A percentile compares a stretch with the other conserved stretches of the same genome.
phyloP scores from a whole-genome alignment of 2,113 vertebrate genomes.

The Entomyzon cyanotis region DNA sequence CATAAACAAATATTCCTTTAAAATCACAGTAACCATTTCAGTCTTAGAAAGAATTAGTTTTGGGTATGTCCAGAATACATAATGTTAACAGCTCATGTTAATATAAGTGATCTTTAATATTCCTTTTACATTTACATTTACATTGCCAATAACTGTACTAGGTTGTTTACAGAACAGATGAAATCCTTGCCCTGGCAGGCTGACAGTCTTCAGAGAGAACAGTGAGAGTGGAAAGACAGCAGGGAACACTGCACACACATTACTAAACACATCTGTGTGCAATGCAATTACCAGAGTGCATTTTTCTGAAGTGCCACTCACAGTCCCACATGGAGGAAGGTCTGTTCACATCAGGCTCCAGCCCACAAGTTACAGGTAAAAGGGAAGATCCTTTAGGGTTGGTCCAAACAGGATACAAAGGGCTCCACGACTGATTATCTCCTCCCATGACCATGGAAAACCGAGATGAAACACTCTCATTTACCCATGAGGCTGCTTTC shows the following conservation, averaged over 20 bases:
- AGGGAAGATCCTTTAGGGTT: not conserved
- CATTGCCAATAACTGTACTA: not conserved
- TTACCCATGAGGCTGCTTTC: not conserved
- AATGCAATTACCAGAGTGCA: not conserved
- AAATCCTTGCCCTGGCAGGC: not conserved
- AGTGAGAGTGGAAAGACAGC: not conserved
- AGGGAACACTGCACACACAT: not conserved
- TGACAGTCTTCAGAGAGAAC: rapidly evolving
- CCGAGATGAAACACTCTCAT: not conserved
- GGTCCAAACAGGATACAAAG: not conserved
- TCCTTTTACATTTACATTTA: not conserved
- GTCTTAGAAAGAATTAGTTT: not conserved
- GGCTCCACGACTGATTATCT: not conserved
- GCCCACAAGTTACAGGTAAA: not conserved
- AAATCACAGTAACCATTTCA: not conserved
- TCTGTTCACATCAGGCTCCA: not conserved
- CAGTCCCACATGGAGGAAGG: not conserved
- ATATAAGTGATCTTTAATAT: not conserved
- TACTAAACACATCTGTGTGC: not conserved
- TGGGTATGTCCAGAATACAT: not conserved
- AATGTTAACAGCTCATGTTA: too few species aligned
- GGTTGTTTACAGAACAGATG: not conserved
- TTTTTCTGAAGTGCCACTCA: not conserved
- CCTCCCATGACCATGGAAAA: not conserved
- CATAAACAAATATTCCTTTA: not conserved